phyloP scores from a whole-genome alignment of 2,113 vertebrate species.

The Colossoma macropomum region DNA sequence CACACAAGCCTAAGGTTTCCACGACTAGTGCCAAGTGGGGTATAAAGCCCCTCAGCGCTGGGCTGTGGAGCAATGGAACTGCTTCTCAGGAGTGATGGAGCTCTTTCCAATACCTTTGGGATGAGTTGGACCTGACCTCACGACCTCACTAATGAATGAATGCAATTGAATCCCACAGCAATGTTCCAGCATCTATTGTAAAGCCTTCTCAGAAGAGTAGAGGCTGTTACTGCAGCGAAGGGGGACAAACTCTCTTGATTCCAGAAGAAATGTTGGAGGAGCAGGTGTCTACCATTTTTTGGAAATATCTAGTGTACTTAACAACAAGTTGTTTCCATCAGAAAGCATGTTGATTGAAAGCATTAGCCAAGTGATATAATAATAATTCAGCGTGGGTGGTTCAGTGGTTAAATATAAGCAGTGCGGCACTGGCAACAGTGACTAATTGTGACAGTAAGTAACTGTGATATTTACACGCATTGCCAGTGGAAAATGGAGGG shows the following conservation, averaged over 20 bases:
- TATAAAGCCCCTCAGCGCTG: too few species aligned
- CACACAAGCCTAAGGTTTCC: too few species aligned
- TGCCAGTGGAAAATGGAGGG: conserved; percentile 1
- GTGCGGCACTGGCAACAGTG: background rate
- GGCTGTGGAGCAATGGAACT: too few species aligned
- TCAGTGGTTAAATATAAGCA: background rate
- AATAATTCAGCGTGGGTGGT: background rate
- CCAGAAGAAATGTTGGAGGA: too few species aligned
- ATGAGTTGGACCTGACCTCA: too few species aligned
- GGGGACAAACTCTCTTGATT: background rate
- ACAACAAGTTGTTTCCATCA: background rate
- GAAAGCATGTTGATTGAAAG: background rate
- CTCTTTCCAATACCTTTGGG: background rate
- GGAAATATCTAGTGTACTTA: background rate
- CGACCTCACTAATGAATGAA: background rate
- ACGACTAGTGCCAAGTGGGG: too few species aligned
- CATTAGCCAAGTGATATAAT: background rate
- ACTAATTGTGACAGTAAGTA: background rate
- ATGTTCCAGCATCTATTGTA: background rate
- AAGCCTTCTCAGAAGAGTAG: background rate
- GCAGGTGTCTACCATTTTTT: too few species aligned
- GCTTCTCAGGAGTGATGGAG: too few species aligned
- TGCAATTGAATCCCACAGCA: background rate
- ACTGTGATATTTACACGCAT: background rate
- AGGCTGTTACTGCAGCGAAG: background rate